These are phyloP conservation scores for Sycophila sp. DNA, from an alignment of 1,140 invertebrate species.

Conservation along the genomic window DNA sequence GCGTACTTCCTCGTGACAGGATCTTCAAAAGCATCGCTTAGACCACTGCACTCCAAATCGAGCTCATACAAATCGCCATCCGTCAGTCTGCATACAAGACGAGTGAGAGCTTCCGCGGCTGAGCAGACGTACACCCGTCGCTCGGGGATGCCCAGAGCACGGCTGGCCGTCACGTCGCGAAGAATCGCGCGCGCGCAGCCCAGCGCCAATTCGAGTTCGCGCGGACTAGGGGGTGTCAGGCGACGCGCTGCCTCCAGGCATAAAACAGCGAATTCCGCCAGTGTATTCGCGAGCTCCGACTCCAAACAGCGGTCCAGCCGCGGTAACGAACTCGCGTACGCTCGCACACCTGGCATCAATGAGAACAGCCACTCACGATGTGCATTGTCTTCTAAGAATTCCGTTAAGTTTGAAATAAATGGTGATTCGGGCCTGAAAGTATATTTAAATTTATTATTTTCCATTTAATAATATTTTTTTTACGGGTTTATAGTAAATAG, in stretches of 20 bases:
- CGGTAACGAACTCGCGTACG: slow-evolving; percentile 58
- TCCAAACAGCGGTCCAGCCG: slow-evolving; percentile 60
- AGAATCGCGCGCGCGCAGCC: slow-evolving; percentile 62
- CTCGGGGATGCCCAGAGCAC: slow-evolving; percentile 53
- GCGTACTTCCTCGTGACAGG: slow-evolving; percentile 57
- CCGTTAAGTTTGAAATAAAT: too few relatives aligned
- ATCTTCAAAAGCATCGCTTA: slow-evolving; percentile 55
- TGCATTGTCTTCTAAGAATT: background rate
- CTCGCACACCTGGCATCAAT: slow-evolving; percentile 68
- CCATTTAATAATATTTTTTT: background rate
- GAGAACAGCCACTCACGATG: slow-evolving; percentile 47
- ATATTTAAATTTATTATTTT: background rate
- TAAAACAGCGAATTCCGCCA: slow-evolving; percentile 71
- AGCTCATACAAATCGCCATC: slow-evolving; percentile 51
- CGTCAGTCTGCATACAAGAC: slow-evolving; percentile 46
- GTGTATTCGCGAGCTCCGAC: slow-evolving; percentile 56
- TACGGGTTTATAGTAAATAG: background rate
- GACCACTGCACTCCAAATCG: slow-evolving; percentile 42
- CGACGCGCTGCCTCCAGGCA: slow-evolving; percentile 69
- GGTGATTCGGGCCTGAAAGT: background rate
- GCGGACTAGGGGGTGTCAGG: slow-evolving; percentile 49
- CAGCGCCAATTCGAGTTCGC: slow-evolving; percentile 53
- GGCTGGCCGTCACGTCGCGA: slow-evolving; percentile 53
- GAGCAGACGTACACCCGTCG: slow-evolving; percentile 66
- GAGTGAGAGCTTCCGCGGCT: slow-evolving; percentile 58